Evolutionary conservation across 1,140 invertebrate species (phyloP).

Genomic region (Megalopta genalis): DNA sequence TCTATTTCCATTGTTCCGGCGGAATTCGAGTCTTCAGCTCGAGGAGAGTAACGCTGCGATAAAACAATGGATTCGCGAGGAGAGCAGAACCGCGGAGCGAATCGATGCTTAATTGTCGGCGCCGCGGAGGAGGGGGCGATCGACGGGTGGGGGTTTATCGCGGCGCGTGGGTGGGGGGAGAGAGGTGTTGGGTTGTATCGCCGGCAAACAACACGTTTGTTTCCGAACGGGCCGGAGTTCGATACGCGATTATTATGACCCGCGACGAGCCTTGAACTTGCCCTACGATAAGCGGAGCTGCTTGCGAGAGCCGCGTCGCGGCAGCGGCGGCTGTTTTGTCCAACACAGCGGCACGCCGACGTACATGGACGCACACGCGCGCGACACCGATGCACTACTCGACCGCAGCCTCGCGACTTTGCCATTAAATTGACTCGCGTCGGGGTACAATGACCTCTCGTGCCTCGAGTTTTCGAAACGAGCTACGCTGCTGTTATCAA

Average conservation of each 20-base stretch:
- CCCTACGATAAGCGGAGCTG: slow-evolving; percentile 74
- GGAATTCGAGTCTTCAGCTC: too few relatives aligned
- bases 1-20: too few relatives aligned
- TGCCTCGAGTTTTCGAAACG: slow-evolving; percentile 38
- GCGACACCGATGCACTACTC: background rate
- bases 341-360: background rate
- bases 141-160: slow-evolving; percentile 6
- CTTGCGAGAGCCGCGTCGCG: slow-evolving; percentile 39
- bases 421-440: slow-evolving; percentile 51
- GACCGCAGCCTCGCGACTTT: slow-evolving; percentile 28
- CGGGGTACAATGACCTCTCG: slow-evolving; percentile 37
- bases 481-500: background rate
- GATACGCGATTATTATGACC: slow-evolving; percentile 77
- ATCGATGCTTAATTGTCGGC: slow-evolving; percentile 25
- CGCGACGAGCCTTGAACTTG: slow-evolving; percentile 80
- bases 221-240: slow-evolving; percentile 71
- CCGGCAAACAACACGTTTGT: slow-evolving; percentile 70
- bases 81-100: background rate
- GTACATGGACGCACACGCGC: background rate
- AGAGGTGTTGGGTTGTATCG: slow-evolving; percentile 45
- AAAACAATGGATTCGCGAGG: too few relatives aligned
- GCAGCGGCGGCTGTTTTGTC: slow-evolving; percentile 24
- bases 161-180: background rate
- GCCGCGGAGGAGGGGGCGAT: too few relatives aligned
- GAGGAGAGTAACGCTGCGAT: too few relatives aligned